Percentiles rank a stretch among this genome's conserved stretches.
Evolutionary conservation across 2,113 vertebrate genomes (phyloP).

Genomic region (Podilymbus podiceps): DNA sequence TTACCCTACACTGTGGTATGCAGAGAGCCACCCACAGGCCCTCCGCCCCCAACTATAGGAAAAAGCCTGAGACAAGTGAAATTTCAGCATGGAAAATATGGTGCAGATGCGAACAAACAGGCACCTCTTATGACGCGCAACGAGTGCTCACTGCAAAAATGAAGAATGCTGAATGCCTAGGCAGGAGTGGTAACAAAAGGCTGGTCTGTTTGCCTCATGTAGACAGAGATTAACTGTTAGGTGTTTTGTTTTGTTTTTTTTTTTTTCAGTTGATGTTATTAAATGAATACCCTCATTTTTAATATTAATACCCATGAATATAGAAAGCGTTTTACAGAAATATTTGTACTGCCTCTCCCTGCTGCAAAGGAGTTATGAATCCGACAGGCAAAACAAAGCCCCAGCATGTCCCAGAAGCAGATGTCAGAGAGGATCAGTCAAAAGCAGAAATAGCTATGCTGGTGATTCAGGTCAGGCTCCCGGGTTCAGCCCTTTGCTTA

Average conservation of each 20-base stretch:
- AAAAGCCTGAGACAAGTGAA: background rate
- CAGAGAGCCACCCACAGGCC: background rate
- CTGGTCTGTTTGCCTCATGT: background rate
- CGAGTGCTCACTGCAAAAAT: background rate
- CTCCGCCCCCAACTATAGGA: background rate
- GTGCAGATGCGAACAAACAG: background rate
- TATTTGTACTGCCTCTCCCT: background rate
- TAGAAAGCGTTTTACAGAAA: background rate
- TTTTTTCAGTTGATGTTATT: background rate
- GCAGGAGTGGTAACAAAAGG: background rate
- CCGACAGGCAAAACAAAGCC: background rate
- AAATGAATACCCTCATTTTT: background rate
- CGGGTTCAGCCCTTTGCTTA: background rate
- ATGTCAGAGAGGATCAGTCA: background rate
- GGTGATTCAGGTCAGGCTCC: background rate
- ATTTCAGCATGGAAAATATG: background rate
- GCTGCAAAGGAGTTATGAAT: background rate
- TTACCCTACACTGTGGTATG: accelerated
- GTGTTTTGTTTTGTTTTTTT: background rate
- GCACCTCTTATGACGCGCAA: accelerated
- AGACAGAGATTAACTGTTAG: background rate
- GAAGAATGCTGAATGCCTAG: background rate
- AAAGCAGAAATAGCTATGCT: background rate
- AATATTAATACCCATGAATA: background rate
- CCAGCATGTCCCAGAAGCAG: background rate